Base-by-base conservation (phyloP, 1,140 invertebrate species). In the Drosophila leontia region DNA sequence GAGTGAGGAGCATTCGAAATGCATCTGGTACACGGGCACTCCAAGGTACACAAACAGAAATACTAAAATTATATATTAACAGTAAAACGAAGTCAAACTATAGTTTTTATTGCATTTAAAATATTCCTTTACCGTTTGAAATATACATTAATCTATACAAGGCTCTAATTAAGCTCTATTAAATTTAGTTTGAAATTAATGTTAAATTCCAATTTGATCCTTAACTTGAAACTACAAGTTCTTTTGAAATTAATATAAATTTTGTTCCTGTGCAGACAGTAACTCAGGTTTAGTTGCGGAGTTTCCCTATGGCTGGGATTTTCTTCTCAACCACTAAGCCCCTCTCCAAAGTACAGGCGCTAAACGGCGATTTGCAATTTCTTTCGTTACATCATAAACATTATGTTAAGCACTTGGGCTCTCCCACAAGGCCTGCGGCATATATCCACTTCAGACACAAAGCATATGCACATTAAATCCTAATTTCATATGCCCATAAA, bases 401-500 rank as follows among this genome's bases (percentile, higher is more conserved):
- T 87, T 80, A 84, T 84, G 84, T 78, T 88, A 85, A 86, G 75
- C 64, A 81, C 57, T 39, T 1, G 26, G 35, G 59, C 58, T 59
- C 62, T 48, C 44, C 47, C 41, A 48, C 64, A 70, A 55, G 82
- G 69, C 55, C 60, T 70, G 77, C 62, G 62, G 35, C 39, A 71
- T 84, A 84, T 84, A 88, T 83, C 77, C 84, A 75, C 82, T 87
- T 77, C 72, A 67, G 60, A 76, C 79, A 68, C 68, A 78, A 80
- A 82, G 76, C 80, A 88, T 88, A 90, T 88, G 84, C 84, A 83
- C 84, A 87, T 87, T 87, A 87, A 88, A 87, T 87, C 84, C 84
- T 90, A 88, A 87, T 87, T 88, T 88, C 81, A 84, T 87, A 76
- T 87, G 80, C 80, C 85, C 84, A 87, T 87, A 87, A 87, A 87